Evolutionary conservation across 1,140 invertebrate species (phyloP).

Genomic region (Drosophila littoralis): DNA sequence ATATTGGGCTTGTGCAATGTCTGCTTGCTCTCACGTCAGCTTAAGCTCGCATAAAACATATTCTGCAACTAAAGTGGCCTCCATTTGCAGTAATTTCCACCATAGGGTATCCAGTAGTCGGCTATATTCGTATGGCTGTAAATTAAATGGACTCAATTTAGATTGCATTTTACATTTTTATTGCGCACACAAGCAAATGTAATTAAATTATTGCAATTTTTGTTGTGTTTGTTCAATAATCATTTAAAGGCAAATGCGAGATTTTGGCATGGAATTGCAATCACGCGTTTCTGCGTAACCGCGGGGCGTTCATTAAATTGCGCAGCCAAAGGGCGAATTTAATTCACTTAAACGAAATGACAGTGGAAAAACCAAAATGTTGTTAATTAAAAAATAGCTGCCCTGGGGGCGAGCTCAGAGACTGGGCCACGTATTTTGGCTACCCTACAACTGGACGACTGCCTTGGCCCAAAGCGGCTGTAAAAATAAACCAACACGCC

Average conservation of each 20-base stretch:
- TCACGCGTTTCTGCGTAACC: conserved; percentile 49
- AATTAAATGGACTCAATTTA: neutral
- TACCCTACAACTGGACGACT: conserved; percentile 22
- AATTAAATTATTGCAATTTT: conserved; percentile 29
- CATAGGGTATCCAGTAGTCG: neutral
- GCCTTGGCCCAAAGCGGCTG: conserved; percentile 45
- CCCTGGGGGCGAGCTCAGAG: conserved; percentile 2
- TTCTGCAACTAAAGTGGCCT: no score
- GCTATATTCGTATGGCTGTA: neutral
- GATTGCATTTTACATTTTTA: neutral
- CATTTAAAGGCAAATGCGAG: conserved; percentile 28
- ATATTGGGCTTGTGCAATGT: neutral
- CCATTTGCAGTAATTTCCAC: neutral
- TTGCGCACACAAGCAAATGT: conserved; percentile 4
- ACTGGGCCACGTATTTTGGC: neutral
- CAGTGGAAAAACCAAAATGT: conserved; percentile 51
- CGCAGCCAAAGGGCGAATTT: conserved; percentile 60
- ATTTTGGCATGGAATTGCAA: conserved; percentile 65
- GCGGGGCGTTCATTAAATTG: conserved; percentile 61
- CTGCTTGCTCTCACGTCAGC: no score
- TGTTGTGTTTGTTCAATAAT: neutral
- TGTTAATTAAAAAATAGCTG: conserved; percentile 69
- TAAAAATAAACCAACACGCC: conserved; percentile 76
- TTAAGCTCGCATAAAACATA: no score
- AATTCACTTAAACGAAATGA: conserved; percentile 72